Base-by-base conservation (phyloP, 2,113 vertebrate species). In the Misgurnus mizolepis region DNA sequence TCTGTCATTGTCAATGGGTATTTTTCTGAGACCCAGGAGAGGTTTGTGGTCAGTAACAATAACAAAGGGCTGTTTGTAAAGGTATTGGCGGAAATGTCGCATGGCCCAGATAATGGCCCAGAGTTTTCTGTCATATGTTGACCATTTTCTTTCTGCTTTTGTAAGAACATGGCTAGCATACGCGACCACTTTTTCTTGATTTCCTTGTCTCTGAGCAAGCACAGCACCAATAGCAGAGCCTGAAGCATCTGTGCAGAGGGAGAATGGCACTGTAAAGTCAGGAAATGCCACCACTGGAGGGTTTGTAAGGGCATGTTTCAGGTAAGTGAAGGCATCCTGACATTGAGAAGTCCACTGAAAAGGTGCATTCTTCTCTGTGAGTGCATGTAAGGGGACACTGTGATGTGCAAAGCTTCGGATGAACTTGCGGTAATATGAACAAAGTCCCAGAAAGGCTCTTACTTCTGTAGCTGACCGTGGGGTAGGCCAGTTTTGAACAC, bases 281-380 rank as follows among this genome's bases (percentile, higher is more conserved):
- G 76, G 56, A 39, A 55, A 40, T 10, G 77, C 77, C 11, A 76
- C 71, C 0, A 83, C 55, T 34, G 71, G 78, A 27, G 80, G 80
- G 14, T 39, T 17, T 12, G 76, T 61, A 6, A 79, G 47, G 10
- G 56, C 47, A 73, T 82, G 43, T 56, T 84, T 85, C 62, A 84
- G 65, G 7, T 62, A 80, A 14, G 2, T 55, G 22, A 82, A 87
- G 14, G 82, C 72, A 53, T 85, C 77, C 4, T 83, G 49, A 71
- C 77, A 84, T 11, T 62, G 39, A 39, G 7, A n/a, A 55, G 61
- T 80, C 83, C 60, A 83, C 9, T 67, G 10, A 6, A 85, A 85
- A 9, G 5, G 7, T 3, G 17, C 34, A 39, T 22, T 15, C 14
- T 73, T 81, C 15, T 81, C 10, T 58, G 53, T n/a, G 3, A 73